phyloP scores from a whole-genome alignment of 2,113 vertebrate species.

The Nanorana parkeri region DNA sequence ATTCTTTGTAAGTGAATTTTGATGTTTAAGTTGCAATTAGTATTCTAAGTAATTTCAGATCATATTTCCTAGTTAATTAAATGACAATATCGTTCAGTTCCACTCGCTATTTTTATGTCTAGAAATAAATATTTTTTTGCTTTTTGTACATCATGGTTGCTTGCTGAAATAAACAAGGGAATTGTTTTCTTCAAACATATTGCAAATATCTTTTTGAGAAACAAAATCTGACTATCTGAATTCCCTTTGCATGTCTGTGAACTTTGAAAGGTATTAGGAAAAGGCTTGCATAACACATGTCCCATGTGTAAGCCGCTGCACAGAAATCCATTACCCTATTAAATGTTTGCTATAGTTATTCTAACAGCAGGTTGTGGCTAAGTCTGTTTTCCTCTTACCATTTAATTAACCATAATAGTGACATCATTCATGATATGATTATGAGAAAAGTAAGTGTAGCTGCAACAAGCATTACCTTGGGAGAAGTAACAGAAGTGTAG shows the following conservation, averaged over 20 bases:
- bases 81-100: too few relatives aligned
- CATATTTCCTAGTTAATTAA: too few relatives aligned
- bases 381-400: not conserved
- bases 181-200: slow-evolving; percentile 43
- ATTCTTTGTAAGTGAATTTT: too few relatives aligned
- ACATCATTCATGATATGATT: too few relatives aligned
- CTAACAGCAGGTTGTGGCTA: slow-evolving; percentile 4
- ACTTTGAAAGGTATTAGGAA: slow-evolving; percentile 43
- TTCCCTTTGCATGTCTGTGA: slow-evolving; percentile 52
- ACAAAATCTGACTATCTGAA: slow-evolving; percentile 43
- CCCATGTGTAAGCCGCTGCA: slow-evolving; percentile 22
- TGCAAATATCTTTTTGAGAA: slow-evolving; percentile 46
- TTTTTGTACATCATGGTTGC: slow-evolving; percentile 1
- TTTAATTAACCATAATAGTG: not conserved
- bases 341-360: slow-evolving; percentile 18
- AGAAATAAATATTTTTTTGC: slow-evolving; percentile 18
- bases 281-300: slow-evolving; percentile 6
- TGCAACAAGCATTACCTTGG: too few relatives aligned
- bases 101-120: not conserved
- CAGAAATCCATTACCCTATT: slow-evolving; percentile 20
- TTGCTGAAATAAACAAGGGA: slow-evolving; percentile 10
- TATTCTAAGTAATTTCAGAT: too few relatives aligned
- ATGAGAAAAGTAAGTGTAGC: too few relatives aligned
- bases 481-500: too few relatives aligned
- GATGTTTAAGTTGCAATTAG: too few relatives aligned